phyloP scores from a whole-genome alignment of 2,888 invertebrate genomes.

The Oxycera nigricornis region DNA sequence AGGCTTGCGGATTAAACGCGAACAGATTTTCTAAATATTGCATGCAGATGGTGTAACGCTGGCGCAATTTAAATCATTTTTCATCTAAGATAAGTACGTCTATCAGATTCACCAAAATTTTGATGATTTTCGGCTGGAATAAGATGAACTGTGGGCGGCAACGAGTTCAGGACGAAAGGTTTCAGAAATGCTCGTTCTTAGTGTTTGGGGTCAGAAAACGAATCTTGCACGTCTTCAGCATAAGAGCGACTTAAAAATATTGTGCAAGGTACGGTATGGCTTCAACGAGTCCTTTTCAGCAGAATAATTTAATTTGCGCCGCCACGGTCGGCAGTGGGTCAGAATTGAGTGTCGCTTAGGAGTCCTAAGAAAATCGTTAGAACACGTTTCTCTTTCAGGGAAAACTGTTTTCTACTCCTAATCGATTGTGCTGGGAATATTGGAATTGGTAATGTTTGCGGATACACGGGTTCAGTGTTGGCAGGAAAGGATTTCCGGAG shows the following conservation, averaged over 20 bases:
- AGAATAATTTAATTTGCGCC: background rate
- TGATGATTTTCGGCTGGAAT: too few species aligned
- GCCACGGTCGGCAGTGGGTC: background rate
- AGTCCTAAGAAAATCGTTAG: conserved; percentile 41
- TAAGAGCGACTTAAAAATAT: too few species aligned
- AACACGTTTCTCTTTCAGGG: conserved; percentile 39
- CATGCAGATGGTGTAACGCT: too few species aligned
- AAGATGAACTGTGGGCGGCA: background rate
- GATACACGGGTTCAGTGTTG: background rate
- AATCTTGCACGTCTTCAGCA: too few species aligned
- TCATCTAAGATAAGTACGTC: too few species aligned
- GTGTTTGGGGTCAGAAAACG: background rate
- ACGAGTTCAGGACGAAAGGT: background rate
- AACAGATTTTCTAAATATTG: background rate
- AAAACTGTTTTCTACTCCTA: background rate
- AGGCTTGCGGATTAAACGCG: background rate
- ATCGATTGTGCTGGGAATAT: background rate
- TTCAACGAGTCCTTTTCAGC: background rate
- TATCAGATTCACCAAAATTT: too few species aligned
- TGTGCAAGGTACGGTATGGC: too few species aligned
- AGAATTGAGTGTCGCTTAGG: background rate
- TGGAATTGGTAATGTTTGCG: background rate
- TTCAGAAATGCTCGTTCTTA: background rate
- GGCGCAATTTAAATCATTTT: too few species aligned
- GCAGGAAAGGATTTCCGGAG: background rate